These are phyloP conservation scores for Rhyacichthys aspro DNA, from an alignment of 2,797 vertebrate species.

Conservation along the genomic window DNA sequence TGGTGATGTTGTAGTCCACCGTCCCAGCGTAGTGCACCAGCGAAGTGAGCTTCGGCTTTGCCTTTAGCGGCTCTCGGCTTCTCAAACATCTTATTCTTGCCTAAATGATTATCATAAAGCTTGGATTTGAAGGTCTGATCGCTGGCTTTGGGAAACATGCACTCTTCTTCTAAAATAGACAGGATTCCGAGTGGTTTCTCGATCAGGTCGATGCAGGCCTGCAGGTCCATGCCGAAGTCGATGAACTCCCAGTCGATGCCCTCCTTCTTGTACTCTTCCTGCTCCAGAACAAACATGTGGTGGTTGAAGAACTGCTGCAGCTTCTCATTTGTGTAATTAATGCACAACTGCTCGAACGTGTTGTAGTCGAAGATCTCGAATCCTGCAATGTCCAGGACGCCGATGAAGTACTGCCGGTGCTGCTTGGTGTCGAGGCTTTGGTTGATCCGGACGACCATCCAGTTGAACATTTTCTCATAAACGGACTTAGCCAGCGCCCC, in stretches of 20 bases:
- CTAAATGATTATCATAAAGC: constrained; percentile 92
- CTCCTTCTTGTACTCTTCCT: constrained; percentile 97
- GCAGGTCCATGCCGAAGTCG: constrained; percentile 96
- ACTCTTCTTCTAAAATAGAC: constrained; percentile 93
- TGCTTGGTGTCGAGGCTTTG: constrained; percentile 87
- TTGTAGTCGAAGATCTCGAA: constrained; percentile 91
- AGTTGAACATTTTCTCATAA: constrained; percentile 90
- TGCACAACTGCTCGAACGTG: constrained; percentile 87
- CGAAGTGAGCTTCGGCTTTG: constrained; percentile 88
- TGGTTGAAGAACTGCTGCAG: constrained; percentile 98
- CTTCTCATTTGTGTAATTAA: constrained; percentile 89
- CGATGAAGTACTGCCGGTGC: constrained; percentile 87
- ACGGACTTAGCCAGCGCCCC: constrained; percentile 87
- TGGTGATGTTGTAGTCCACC: constrained; percentile 89
- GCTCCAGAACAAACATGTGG: constrained; percentile 97
- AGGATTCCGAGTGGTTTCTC: constrained; percentile 93
- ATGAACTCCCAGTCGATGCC: constrained; percentile 97
- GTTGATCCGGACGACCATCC: constrained; percentile 90
- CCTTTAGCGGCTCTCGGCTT: constrained; percentile 88
- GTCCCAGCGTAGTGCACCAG: constrained; percentile 89
- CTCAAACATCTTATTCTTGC: constrained; percentile 90
- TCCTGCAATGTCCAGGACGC: constrained; percentile 88
- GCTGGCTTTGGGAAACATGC: constrained; percentile 94
- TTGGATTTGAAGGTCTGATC: constrained; percentile 95
- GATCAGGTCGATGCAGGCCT: constrained; percentile 94